Evolutionary conservation across 2,113 vertebrate species (phyloP), one percentile per base, ranked within the genome.

Genomic region (Entomyzon cyanotis): DNA sequence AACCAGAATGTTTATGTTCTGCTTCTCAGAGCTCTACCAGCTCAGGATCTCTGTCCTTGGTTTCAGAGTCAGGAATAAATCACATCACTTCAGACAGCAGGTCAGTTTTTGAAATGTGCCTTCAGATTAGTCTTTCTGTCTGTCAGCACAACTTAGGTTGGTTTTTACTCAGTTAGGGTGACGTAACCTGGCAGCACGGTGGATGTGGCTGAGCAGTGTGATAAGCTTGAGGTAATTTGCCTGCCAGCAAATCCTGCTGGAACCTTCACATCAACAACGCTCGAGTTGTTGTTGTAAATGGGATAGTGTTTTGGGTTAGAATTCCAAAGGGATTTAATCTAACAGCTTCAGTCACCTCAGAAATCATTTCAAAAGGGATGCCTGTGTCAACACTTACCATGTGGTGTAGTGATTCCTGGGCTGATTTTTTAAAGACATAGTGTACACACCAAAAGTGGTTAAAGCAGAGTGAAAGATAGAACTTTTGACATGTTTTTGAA

Each of bases 231-330:
- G 79, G 21, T 58, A 9, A 49, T 83, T 83, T 88, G 35, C 65
- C 88, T 90, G 55, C 75, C 68, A 84, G 60, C 46, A 69, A 50
- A 92, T 60, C 90, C 67, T 92, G 67, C 78, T 93, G 62, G 70
- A 90, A 58, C 49, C 22, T 85, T 31, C 53, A 27, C n/a, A 60
- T 75, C 82, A 75, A 67, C 84, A 89, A 2, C 15, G 15, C 18
- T 94, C 25, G 22, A 35, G 42, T 33, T 77, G 64, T 73, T 92
- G 25, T 8, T 83, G 75, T 71, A 85, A 87, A 62, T 39, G 70
- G 39, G 50, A 24, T 42, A 30, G 79, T 80, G 55, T 83, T 93
- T 88, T 24, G 67, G 80, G 67, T 58, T 73, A 21, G 79, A 41
- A 80, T 93, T 80, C 63, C 47, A 19, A 42, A 58, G 50, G 50